phyloP scores from a whole-genome alignment of 2,888 invertebrate genomes.

The Coelinius sp. region DNA sequence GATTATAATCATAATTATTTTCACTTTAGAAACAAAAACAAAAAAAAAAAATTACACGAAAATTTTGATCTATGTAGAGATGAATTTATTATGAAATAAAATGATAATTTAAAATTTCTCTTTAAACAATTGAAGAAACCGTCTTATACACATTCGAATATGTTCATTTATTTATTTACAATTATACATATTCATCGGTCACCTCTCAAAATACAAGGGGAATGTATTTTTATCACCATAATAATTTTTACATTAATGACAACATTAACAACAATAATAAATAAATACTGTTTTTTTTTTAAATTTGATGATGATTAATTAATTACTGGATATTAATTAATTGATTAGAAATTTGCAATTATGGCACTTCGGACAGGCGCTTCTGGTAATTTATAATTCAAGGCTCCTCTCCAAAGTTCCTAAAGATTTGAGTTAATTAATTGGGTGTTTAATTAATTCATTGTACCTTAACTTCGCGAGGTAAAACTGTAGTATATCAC shows the following conservation, averaged over 20 bases:
- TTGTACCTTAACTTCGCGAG: conserved; percentile 56
- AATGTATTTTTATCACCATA: neutral
- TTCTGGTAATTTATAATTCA: conserved; percentile 18
- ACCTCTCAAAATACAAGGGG: neutral
- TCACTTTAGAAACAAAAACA: conserved; percentile 50
- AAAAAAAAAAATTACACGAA: conserved; percentile 21
- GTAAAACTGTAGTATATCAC: conserved; percentile 75
- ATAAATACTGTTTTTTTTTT: neutral
- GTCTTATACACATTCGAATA: neutral
- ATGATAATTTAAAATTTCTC: conserved; percentile 20
- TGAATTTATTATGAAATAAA: conserved; percentile 31
- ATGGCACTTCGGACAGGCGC: conserved; percentile 30
- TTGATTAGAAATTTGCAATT: neutral
- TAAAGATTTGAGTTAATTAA: neutral
- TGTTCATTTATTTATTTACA: conserved; percentile 29
- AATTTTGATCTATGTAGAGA: neutral
- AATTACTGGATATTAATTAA: neutral
- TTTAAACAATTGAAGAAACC: no score
- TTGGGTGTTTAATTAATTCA: neutral
- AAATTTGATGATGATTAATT: neutral
- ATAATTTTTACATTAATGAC: neutral
- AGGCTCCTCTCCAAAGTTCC: conserved; percentile 2
- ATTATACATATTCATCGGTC: neutral
- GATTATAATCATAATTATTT: conserved; percentile 47
- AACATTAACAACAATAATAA: conserved; percentile 4